Conservation (phyloP, 2,113 vertebrate species). For the Bettongia penicillata region DNA sequence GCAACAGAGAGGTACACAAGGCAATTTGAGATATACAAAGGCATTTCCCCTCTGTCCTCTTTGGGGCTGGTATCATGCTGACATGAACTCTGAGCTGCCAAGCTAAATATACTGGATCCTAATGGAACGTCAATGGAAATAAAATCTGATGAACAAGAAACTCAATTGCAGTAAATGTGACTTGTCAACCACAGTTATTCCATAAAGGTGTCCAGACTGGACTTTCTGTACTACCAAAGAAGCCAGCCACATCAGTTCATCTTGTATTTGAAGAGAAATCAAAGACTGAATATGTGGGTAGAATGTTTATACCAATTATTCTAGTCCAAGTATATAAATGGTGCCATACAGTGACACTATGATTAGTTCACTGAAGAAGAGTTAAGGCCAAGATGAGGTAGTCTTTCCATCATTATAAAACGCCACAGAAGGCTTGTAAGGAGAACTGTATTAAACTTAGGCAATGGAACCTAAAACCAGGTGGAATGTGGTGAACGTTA, state of each 20-base stretch:
- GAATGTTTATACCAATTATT: not conserved
- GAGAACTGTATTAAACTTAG: constrained; percentile 2
- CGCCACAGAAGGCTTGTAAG: constrained; percentile 10
- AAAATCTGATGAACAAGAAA: constrained; percentile 52
- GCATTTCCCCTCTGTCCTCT: constrained; percentile 63
- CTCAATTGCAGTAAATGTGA: constrained; percentile 53
- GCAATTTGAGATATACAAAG: not conserved
- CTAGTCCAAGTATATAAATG: constrained; percentile 21
- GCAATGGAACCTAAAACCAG: constrained; percentile 24
- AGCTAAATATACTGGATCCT: constrained; percentile 63
- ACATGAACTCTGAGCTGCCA: constrained; percentile 59
- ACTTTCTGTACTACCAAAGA: constrained; percentile 38
- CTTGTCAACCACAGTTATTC: constrained; percentile 47
- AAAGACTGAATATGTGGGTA: not conserved
- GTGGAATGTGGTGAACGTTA: constrained; percentile 46
- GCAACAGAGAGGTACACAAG: constrained; percentile 31
- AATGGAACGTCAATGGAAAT: constrained; percentile 51
- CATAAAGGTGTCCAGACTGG: constrained; percentile 1
- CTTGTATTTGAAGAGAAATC: not conserved
- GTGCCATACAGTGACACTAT: not conserved
- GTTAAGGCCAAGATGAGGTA: constrained; percentile 28
- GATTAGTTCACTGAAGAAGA: constrained; percentile 39
- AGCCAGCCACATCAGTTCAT: not conserved
- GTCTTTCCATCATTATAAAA: constrained; percentile 32
- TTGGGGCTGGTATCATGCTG: constrained; percentile 61